These are phyloP conservation scores for Acronicta aceris DNA, from an alignment of 2,888 invertebrate genomes.

Conservation along the genomic window DNA sequence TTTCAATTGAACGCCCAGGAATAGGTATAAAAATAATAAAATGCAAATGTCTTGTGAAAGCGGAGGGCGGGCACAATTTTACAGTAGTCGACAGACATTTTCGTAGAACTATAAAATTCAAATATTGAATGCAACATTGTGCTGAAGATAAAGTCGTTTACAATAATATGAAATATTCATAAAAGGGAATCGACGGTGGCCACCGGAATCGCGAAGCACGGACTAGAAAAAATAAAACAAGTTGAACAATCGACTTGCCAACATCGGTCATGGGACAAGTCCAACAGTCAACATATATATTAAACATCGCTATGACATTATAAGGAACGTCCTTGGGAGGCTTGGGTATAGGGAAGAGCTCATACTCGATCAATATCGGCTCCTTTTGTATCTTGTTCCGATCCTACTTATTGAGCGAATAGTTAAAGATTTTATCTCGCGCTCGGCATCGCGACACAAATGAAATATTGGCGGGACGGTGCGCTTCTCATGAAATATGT, in stretches of 20 bases:
- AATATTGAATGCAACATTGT: constrained; percentile 80
- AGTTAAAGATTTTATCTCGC: constrained; percentile 77
- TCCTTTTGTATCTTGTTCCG: constrained; percentile 75
- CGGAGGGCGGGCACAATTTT: constrained; percentile 59
- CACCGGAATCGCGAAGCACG: constrained; percentile 71
- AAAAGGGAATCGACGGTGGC: constrained; percentile 76
- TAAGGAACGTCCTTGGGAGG: constrained; percentile 66
- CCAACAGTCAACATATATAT: constrained; percentile 59
- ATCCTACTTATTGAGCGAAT: constrained; percentile 77
- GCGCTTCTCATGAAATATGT: constrained; percentile 77
- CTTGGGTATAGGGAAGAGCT: constrained; percentile 60
- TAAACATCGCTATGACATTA: constrained; percentile 56
- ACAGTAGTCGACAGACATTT: constrained; percentile 66
- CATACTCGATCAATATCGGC: constrained; percentile 69
- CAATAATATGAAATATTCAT: constrained; percentile 87
- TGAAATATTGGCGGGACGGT: constrained; percentile 74
- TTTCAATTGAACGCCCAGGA: constrained; percentile 38
- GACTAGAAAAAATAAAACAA: constrained; percentile 69
- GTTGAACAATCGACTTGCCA: constrained; percentile 66
- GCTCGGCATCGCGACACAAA: constrained; percentile 77
- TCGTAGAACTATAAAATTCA: constrained; percentile 76
- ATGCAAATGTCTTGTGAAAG: constrained; percentile 46
- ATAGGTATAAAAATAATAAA: constrained; percentile 52
- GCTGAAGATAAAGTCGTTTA: constrained; percentile 80
- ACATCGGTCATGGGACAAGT: constrained; percentile 62